A percentile compares a stretch with the other conserved stretches of the same genome.
Conservation (phyloP, 2,888 invertebrate species). For the Drosophila nr. perissopoda region DNA sequence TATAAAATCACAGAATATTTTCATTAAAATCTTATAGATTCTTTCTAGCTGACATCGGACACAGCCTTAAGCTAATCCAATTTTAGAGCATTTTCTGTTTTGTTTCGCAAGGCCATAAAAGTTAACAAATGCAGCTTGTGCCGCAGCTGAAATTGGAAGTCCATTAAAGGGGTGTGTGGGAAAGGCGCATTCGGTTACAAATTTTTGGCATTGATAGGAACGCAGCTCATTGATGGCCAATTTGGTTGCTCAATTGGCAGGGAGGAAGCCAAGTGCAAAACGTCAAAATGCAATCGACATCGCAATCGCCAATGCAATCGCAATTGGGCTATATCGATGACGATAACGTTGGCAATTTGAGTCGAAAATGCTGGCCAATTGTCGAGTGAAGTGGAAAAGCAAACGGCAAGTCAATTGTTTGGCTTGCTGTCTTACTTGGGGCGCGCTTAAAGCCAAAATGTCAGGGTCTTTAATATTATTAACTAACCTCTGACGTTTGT, state of each 20-base stretch:
- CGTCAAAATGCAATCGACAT: constrained; percentile 32
- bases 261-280: constrained; percentile 50
- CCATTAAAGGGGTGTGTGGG: not conserved
- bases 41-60: no score
- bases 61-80: constrained; percentile 12
- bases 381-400: constrained; percentile 28
- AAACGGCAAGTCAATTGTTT: constrained; percentile 7
- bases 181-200: constrained; percentile 13
- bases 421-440: constrained; percentile 1
- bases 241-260: constrained; percentile 69
- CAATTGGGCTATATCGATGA: constrained; percentile 43
- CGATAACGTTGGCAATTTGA: constrained; percentile 42
- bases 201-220: constrained; percentile 23
- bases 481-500: constrained; percentile 24
- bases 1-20: not conserved
- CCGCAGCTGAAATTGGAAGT: constrained; percentile 6
- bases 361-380: constrained; percentile 56
- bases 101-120: constrained; percentile 40
- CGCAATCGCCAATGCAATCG: constrained; percentile 15
- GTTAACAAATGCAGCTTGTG: constrained; percentile 21
- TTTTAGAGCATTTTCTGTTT: constrained; percentile 21
- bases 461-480: constrained; percentile 50
- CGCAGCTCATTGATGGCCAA: constrained; percentile 71
- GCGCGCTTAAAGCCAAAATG: constrained; percentile 44
- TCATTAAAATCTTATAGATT: not conserved